Base-by-base conservation (phyloP, 2,113 vertebrate genomes). In the Corvus moneduloides region DNA sequence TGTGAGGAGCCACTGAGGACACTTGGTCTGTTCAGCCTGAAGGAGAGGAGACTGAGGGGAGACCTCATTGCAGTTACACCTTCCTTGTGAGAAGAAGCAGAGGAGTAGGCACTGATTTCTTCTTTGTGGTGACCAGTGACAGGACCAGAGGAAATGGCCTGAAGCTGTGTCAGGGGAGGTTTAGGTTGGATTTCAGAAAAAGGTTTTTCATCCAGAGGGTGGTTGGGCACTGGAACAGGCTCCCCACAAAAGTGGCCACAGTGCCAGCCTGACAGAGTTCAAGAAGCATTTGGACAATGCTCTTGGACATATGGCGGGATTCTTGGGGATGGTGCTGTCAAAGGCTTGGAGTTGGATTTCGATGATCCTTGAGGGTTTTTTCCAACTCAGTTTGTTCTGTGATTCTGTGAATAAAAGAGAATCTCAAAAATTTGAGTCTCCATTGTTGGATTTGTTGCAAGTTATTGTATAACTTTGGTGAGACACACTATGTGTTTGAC, bases 1-100 rank as follows among this genome's bases (percentile, higher is more conserved):
- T 19, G 0, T 23, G 30, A 69, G 5, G 4, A 51, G 15, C 2
- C 2, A 5, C 32, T 30, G 10, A 58, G 20, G 35, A 0, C 3
- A 30, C 24, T 43, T 2, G 20, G 10, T 24, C 32, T 75, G 35
- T 32, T 67, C 26, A 51, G 26, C 15, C 44, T 32, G 16, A 13
- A 51, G 72, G 19, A 67, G 44, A 30, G 72, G 30, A 67, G 44
- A 20, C 26, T 51, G 43, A 76, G 30, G 5, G 32, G 19, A 75
- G 61, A 49, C 20, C n/a, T 49, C 43, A 58, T 0, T 7, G 16
- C 16, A 20, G 13, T 30, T 35, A 43, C 35, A 76, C 1, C 16
- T 76, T 43, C 44, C 9, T 32, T 1, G 2, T 2, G 6, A 76
- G 44, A 9, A 1, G 9, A 43, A 51, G 9, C 1, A 6, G 32